Evolutionary conservation across 2,797 vertebrate species (phyloP).

Genomic region (Sitta carolinensis): DNA sequence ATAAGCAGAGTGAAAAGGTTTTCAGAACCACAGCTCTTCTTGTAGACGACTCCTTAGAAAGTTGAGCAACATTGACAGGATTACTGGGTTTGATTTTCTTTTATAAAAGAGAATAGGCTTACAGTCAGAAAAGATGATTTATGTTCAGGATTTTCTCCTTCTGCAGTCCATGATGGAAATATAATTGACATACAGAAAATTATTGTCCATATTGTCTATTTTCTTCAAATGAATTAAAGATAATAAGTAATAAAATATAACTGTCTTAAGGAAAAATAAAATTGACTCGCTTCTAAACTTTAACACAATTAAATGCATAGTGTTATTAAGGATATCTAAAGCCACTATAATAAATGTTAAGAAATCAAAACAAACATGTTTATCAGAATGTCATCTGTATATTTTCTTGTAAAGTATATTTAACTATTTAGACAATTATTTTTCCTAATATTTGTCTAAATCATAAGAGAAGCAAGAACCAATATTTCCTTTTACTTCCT

Average conservation of each 20-base stretch:
- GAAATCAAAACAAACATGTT: neutral
- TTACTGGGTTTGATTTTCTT: neutral
- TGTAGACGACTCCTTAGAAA: neutral
- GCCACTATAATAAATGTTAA: neutral
- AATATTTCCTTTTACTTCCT: neutral
- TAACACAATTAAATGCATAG: neutral
- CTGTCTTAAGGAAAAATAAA: neutral
- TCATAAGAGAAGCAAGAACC: neutral
- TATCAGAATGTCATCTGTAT: neutral
- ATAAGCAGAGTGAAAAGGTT: neutral
- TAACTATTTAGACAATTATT: neutral
- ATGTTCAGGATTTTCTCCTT: neutral
- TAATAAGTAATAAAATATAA: neutral
- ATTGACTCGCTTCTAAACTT: fast-evolving
- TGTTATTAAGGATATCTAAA: neutral
- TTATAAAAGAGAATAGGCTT: neutral
- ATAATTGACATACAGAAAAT: neutral
- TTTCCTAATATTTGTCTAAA: neutral
- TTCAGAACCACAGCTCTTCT: neutral
- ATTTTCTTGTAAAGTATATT: neutral
- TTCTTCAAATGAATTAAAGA: neutral
- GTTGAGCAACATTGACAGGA: neutral
- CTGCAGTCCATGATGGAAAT: neutral
- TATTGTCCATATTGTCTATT: neutral
- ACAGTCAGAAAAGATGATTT: neutral